Conservation (phyloP, 2,888 invertebrate genomes). For the Acrobasis consociella region DNA sequence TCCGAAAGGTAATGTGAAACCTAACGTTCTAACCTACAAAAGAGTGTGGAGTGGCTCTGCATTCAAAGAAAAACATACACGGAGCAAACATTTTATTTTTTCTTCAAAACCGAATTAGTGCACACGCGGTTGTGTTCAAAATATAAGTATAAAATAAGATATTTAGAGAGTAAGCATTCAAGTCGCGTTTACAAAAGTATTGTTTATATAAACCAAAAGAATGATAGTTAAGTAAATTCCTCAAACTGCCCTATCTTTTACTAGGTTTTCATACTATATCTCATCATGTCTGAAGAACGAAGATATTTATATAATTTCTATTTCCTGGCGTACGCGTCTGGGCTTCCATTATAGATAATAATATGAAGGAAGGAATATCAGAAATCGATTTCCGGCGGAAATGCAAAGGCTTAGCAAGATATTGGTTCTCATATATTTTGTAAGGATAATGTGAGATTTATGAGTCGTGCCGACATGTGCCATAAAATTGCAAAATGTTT, state of each 20-base stretch:
- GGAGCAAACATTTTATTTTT: no score
- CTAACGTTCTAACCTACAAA: neutral
- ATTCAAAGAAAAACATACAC: neutral
- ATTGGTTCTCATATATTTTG: conserved; percentile 38
- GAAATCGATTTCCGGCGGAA: conserved; percentile 58
- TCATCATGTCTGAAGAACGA: conserved; percentile 22
- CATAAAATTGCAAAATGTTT: no score
- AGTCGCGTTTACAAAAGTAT: no score
- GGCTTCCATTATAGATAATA: conserved; percentile 47
- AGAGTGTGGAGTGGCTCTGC: neutral
- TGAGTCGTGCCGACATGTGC: neutral
- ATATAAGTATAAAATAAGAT: no score
- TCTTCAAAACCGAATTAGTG: no score
- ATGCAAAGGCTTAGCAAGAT: conserved; percentile 49
- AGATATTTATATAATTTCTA: conserved; percentile 33
- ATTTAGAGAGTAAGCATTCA: no score
- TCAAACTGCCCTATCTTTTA: neutral
- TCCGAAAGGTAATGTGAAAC: neutral
- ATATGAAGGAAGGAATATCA: conserved; percentile 47
- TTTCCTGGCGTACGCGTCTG: conserved; percentile 40
- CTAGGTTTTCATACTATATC: neutral
- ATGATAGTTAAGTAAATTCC: no score
- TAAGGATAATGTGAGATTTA: conserved; percentile 3
- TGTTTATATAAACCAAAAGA: no score
- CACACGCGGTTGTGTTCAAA: no score